Conservation (phyloP, 2,797 vertebrate species). For the Arremon aurantiirostris region DNA sequence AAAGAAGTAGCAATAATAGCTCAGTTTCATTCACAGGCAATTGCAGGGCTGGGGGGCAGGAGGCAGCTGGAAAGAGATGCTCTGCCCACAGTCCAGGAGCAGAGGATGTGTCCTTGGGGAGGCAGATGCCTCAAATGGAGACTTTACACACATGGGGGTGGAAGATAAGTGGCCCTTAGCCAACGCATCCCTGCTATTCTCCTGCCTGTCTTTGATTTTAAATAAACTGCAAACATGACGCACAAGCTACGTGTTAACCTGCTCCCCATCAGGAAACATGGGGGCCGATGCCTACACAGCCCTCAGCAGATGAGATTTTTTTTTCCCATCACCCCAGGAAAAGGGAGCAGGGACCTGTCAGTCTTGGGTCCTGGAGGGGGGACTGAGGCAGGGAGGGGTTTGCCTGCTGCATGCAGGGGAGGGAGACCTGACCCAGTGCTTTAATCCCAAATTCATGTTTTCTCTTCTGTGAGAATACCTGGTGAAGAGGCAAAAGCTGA, state of each 20-base stretch:
- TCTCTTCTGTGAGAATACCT: not conserved
- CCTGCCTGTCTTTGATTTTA: constrained; percentile 9
- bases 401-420: not conserved
- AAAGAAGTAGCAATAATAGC: constrained; percentile 18
- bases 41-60: not conserved
- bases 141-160: not conserved
- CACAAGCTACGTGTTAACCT: not conserved
- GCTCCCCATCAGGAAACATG: not conserved
- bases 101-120: constrained; percentile 23
- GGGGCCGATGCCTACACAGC: not conserved
- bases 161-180: constrained; percentile 11
- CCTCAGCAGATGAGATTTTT: not conserved
- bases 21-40: constrained; percentile 2
- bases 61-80: constrained; percentile 32
- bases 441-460: not conserved
- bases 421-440: not conserved
- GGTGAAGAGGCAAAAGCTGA: not conserved
- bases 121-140: constrained; percentile 3
- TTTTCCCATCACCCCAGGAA: not conserved
- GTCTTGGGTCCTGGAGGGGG: not conserved
- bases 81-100: not conserved
- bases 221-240: constrained; percentile 19
- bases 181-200: not conserved
- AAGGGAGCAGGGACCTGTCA: not conserved
- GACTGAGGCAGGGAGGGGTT: not conserved